Percentiles rank a stretch among this genome's conserved stretches.
phyloP scores from a whole-genome alignment of 23 tunicate species.

The Styela clava region DNA sequence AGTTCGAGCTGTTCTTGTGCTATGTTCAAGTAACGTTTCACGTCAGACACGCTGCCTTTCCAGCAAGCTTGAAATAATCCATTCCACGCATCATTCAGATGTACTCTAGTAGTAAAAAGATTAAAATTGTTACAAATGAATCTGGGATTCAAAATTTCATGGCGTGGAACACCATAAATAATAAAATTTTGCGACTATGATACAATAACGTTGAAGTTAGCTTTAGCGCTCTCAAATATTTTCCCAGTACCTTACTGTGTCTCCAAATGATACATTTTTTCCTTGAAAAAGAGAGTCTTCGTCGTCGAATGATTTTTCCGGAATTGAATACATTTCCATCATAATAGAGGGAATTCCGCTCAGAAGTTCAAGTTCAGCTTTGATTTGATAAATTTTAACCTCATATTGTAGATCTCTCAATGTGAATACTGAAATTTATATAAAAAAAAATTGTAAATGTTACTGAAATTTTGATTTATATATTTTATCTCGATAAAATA shows the following conservation, averaged over 20 bases:
- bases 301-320: slow-evolving; percentile 25
- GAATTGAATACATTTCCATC: slow-evolving; percentile 15
- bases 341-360: slow-evolving; percentile 67
- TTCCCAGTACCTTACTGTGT: slow-evolving; percentile 53
- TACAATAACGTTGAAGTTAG: too few species aligned
- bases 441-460: too few species aligned
- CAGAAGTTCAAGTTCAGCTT: slow-evolving; percentile 52
- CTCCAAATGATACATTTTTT: slow-evolving; percentile 48
- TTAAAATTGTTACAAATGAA: too few species aligned
- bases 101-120: too few species aligned
- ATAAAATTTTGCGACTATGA: too few species aligned
- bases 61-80: background rate
- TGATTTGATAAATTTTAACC: slow-evolving; percentile 52
- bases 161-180: too few species aligned
- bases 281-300: slow-evolving; percentile 27
- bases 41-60: background rate
- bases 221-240: too few species aligned
- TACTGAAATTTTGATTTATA: too few species aligned
- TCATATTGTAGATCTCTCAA: slow-evolving; percentile 61
- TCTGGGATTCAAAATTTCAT: too few species aligned
- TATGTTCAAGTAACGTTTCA: background rate
- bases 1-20: background rate
- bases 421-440: slow-evolving; percentile 27
- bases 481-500: too few species aligned
- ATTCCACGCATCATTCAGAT: slow-evolving; percentile 32